Conservation (phyloP, 2,113 vertebrate genomes). For the Paramisgurnus dabryanus region DNA sequence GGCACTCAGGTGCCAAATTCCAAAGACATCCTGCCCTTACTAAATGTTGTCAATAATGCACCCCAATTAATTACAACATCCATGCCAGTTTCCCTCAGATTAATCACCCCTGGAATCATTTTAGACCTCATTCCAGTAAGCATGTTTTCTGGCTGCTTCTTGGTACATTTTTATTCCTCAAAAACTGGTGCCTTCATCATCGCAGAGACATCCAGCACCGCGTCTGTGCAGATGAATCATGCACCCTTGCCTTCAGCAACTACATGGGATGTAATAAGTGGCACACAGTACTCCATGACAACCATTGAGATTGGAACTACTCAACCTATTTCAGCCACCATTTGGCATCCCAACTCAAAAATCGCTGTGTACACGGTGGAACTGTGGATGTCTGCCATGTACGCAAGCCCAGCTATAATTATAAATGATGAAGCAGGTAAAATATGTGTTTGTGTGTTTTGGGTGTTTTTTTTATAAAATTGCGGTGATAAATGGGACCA, state of each 20-base stretch:
- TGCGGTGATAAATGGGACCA: background rate
- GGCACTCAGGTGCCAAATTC: rapidly evolving
- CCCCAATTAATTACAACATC: background rate
- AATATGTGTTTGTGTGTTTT: background rate
- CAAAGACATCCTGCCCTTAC: background rate
- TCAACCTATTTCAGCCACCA: rapidly evolving
- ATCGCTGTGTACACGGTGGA: constrained; percentile 63
- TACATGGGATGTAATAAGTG: constrained; percentile 35
- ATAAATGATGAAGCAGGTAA: constrained; percentile 66
- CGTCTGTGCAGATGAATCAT: background rate
- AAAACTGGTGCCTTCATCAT: constrained; percentile 41
- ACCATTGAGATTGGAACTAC: rapidly evolving
- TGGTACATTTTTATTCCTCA: rapidly evolving
- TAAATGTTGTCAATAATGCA: background rate
- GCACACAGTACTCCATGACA: constrained; percentile 33
- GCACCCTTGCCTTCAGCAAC: rapidly evolving
- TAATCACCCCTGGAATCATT: constrained; percentile 56
- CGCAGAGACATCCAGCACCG: background rate
- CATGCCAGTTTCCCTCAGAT: constrained; percentile 54
- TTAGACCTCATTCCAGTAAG: constrained; percentile 40
- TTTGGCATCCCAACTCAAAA: constrained; percentile 65
- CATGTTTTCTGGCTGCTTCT: constrained; percentile 62
- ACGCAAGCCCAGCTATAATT: constrained; percentile 49
- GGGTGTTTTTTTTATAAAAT: background rate
- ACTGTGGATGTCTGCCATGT: background rate